Conservation (phyloP, 2,888 invertebrate genomes). For the Dicranocentrus wangi region DNA sequence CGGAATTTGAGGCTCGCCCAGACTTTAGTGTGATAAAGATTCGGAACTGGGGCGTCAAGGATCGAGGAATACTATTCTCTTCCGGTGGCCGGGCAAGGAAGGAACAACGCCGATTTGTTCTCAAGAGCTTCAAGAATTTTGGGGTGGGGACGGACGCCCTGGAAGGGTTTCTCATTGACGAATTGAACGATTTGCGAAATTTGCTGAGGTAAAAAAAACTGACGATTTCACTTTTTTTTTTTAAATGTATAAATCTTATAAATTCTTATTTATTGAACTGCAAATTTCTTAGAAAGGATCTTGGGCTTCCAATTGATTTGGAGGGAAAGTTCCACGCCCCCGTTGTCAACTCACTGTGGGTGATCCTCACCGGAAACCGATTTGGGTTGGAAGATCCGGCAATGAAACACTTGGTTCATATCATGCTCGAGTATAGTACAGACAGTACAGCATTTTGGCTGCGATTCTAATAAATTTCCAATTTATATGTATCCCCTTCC, state of each 20-base stretch:
- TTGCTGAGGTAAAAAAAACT: too few species aligned
- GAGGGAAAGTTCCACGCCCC: slow-evolving; percentile 64
- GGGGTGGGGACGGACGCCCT: slow-evolving; percentile 69
- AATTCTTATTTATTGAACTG: too few species aligned
- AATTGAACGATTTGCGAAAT: slow-evolving; percentile 62
- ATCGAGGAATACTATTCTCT: slow-evolving; percentile 68
- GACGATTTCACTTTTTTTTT: too few species aligned
- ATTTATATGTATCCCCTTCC: slow-evolving; percentile 25
- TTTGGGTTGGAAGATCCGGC: slow-evolving; percentile 67
- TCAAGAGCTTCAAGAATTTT: slow-evolving; percentile 56
- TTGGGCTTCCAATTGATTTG: slow-evolving; percentile 58
- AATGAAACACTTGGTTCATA: slow-evolving; percentile 55
- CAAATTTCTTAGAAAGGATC: slow-evolving; percentile 64
- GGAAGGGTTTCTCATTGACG: slow-evolving; percentile 67
- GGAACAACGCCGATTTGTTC: slow-evolving; percentile 62
- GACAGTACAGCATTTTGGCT: slow-evolving; percentile 45
- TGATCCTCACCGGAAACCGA: slow-evolving; percentile 65
- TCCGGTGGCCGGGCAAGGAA: slow-evolving; percentile 65
- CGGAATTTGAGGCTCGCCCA: slow-evolving; percentile 68
- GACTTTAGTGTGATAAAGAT: slow-evolving; percentile 62
- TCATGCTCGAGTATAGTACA: slow-evolving; percentile 61
- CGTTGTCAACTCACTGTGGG: slow-evolving; percentile 68
- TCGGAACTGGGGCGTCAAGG: slow-evolving; percentile 65
- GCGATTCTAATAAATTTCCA: too few species aligned
- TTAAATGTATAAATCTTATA: too few species aligned